Base-by-base conservation (phyloP, 2,113 vertebrate species). In the Pavo muticus region DNA sequence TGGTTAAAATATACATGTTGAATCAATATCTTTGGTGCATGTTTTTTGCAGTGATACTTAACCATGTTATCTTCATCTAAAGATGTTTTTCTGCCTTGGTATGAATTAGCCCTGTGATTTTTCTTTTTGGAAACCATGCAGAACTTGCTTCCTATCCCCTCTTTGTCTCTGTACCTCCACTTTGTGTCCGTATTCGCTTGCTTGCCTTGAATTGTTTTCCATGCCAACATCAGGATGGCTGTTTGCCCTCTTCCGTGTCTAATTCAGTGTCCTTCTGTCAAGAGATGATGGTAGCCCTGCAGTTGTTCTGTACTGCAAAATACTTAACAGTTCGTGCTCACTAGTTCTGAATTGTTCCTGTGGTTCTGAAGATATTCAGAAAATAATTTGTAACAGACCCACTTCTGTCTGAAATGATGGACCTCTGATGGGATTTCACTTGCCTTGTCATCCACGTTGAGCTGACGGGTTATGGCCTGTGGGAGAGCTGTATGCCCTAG, bases 221-320 rank as follows among this genome's bases (percentile, higher is more conserved):
- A 1, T 0, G 1, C 25, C n/a, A 32, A 1, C 9, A 9, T 29
- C 3, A 2, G 64, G n/a, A 42, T 29, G 52, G 50, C 30, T 40
- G 19, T 74, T 92, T 57, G 32, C 42, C 1, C 0, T 9, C 59
- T 84, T 32, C 25, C n/a, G 47, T 7, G 14, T 48, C 0, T 0
- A 65, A 42, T 48, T 11, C 45, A 19, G 11, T 64, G 16, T 32
- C 29, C 6, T 37, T 71, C 21, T 77, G 80, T 48, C 50, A 64
- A 64, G 29, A 30, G 61, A 25, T 30, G 14, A 40, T 5, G 35
- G 47, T 13, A 87, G 27, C 35, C 32, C 27, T 83, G 45, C 73
- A 47, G 24, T 39, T 60, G 11, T 35, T 7, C 35, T 91, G 63
- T 16, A 11, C 20, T 69, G 47, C 6, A 3, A 84, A 72, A 35